Percentiles rank a stretch among this genome's conserved stretches.
These are phyloP conservation scores for Pollimyrus isidori DNA, from an alignment of 2,113 vertebrate species.

Conservation along the genomic window DNA sequence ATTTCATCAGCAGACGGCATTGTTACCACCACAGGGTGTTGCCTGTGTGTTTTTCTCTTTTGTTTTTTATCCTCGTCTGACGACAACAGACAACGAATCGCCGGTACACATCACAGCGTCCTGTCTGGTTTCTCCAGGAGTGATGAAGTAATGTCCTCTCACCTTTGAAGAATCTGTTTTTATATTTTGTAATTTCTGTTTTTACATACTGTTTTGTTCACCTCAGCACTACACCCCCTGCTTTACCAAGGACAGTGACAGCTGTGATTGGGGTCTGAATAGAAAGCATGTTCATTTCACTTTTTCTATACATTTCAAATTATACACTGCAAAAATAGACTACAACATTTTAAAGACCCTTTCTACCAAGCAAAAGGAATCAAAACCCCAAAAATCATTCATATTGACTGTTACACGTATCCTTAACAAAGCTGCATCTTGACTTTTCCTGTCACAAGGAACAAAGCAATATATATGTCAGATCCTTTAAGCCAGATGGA, in stretches of 20 bases:
- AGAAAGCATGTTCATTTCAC: not conserved
- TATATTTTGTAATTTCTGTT: not conserved
- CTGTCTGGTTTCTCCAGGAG: not conserved
- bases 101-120: not conserved
- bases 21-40: not conserved
- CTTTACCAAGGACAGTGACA: not conserved
- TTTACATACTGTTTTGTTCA: not conserved
- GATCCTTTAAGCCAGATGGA: conserved; percentile 11
- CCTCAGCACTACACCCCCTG: not conserved
- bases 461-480: conserved; percentile 14
- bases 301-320: not conserved
- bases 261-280: not conserved
- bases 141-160: not conserved
- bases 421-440: not conserved
- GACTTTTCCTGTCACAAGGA: conserved; percentile 10
- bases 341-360: not conserved
- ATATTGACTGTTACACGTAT: not conserved
- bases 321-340: not conserved
- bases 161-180: not conserved
- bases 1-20: not conserved
- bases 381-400: not conserved
- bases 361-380: not conserved
- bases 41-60: not conserved
- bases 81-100: not conserved
- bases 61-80: not conserved